These are phyloP conservation scores for Maniola hyperantus DNA, from an alignment of 2,888 invertebrate species.

Conservation along the genomic window DNA sequence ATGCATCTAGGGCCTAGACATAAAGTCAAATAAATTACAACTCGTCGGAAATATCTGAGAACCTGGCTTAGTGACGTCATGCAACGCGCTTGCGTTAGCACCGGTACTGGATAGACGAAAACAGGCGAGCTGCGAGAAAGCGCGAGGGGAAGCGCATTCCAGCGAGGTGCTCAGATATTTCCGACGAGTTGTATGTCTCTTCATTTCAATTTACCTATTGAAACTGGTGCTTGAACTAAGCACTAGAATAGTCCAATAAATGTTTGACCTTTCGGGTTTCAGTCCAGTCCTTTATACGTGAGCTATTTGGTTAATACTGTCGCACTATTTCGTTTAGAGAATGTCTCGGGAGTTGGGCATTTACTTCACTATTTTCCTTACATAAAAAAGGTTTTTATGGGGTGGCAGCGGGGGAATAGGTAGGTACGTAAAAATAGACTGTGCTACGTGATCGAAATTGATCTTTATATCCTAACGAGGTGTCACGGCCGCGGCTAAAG, in stretches of 20 bases:
- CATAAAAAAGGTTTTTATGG: constrained; percentile 49
- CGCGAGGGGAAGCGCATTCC: too few relatives aligned
- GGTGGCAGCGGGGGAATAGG: constrained; percentile 48
- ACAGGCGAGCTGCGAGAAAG: too few relatives aligned
- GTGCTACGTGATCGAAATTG: constrained; percentile 55
- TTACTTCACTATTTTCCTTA: constrained; percentile 13
- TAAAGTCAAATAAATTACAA: too few relatives aligned
- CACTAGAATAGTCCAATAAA: neutral
- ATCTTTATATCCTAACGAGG: constrained; percentile 52
- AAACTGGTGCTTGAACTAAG: too few relatives aligned
- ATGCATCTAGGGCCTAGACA: too few relatives aligned
- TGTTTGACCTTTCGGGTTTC: neutral
- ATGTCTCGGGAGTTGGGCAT: neutral
- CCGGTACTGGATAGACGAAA: too few relatives aligned
- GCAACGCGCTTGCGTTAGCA: too few relatives aligned
- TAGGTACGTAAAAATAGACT: constrained; percentile 43
- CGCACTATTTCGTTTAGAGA: neutral
- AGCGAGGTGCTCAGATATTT: too few relatives aligned
- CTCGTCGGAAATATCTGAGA: too few relatives aligned
- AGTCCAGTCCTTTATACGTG: neutral
- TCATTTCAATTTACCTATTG: too few relatives aligned
- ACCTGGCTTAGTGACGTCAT: too few relatives aligned
- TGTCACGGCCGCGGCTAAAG: constrained; percentile 46
- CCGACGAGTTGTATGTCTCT: too few relatives aligned
- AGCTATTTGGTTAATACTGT: constrained; percentile 5